Percentiles rank a stretch among this genome's conserved stretches.
These are phyloP conservation scores for Lepilemur ruficaudatus DNA, from an alignment of 2,797 vertebrate genomes.

Conservation along the genomic window DNA sequence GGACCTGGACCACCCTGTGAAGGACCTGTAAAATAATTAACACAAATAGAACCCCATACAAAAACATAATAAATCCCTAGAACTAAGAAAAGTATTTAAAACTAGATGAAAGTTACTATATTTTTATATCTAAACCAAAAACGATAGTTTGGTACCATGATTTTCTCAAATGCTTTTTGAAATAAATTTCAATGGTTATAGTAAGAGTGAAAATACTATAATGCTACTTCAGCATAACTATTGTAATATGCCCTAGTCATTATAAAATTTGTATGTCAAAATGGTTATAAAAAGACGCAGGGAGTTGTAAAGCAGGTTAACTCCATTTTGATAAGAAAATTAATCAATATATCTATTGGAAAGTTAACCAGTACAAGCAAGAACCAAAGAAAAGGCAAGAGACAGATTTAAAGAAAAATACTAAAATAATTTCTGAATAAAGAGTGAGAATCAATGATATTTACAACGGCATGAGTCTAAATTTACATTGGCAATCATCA, in stretches of 20 bases:
- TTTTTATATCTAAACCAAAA: conserved; percentile 26
- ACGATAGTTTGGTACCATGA: background rate
- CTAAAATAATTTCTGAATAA: background rate
- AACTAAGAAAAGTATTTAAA: background rate
- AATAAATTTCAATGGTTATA: background rate
- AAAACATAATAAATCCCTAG: background rate
- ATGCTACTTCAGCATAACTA: background rate
- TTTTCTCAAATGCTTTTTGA: background rate
- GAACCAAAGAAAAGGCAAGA: background rate
- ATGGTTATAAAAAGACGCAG: background rate
- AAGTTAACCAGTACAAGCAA: background rate
- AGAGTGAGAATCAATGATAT: background rate
- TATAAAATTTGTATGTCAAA: background rate
- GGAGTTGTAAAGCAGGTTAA: background rate
- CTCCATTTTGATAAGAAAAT: background rate
- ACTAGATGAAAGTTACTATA: background rate
- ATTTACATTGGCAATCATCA: background rate
- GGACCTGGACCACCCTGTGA: conserved; percentile 93
- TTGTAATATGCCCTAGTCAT: background rate
- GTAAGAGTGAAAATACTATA: background rate
- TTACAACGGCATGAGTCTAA: background rate
- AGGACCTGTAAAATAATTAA: conserved; percentile 86
- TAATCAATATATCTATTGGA: background rate
- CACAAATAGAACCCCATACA: background rate
- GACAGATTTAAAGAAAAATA: background rate